Base-by-base conservation (phyloP, 2,888 invertebrate genomes). In the Calameuta idolon region DNA sequence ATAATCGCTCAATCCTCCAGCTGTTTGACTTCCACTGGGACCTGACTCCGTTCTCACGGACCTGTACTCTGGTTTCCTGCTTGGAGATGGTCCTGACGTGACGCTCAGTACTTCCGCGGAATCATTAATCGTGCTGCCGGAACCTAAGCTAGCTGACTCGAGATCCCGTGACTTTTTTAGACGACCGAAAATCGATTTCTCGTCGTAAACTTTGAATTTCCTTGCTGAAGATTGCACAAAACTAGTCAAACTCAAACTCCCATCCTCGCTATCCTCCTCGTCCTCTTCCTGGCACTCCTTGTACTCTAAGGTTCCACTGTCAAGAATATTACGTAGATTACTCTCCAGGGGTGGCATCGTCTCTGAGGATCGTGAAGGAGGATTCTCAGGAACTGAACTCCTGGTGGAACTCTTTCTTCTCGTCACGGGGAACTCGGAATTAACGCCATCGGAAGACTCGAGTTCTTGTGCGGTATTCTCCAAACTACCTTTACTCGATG, bases 1-100 rank as follows among this genome's bases (percentile, higher is more conserved):
- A 77, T 90, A 90, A 77, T 90, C 89, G 73, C 85, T 85, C 68
- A 90, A 80, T 73, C 89, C 89, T 12, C 34, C 71, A 12, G 33
- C 34, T 34, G 12, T 4, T 12, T 31, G 33, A 34, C 31, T 34
- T 23, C 12, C 71, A 1, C 23, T 33, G 4, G 12, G 15, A 12
- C 31, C 71, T 23, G 55, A 55, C 23, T 55, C 55, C 23, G 5
- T 23, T 55, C 23, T 23, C 9, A 9, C 15, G 9, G 55, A 55
- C 23, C 55, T 23, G 55, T 23, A 23, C 2, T 55, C 55, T 9
- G 55, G 9, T 9, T 23, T 55, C 2, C 23, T 55, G 55, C 23
- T 23, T 9, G 55, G 55, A 55, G 55, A 55, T 23, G 55, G 23
- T 3, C 33, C 71, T 31, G 71, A 23, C 23, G 71, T 71, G 33